These are phyloP conservation scores for Heptranchias perlo DNA, from an alignment of 2,113 vertebrate species.

Conservation along the genomic window DNA sequence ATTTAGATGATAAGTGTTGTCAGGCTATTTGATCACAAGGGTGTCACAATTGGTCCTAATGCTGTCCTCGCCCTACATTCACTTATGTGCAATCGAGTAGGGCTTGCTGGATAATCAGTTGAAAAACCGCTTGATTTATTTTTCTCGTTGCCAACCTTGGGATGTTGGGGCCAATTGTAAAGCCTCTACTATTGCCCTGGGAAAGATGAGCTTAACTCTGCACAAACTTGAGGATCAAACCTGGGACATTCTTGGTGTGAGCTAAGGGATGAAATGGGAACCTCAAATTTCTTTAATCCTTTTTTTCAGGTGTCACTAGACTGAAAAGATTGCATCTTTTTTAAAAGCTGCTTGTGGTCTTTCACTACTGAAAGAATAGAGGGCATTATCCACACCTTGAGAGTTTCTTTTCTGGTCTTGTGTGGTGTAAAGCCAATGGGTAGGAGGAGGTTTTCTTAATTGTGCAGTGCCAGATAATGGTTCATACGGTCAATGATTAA, in stretches of 20 bases:
- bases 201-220: not conserved
- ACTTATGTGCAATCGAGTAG: not conserved
- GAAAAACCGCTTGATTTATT: not conserved
- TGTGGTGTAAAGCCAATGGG: not conserved
- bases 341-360: no score
- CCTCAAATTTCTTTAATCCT: not conserved
- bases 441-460: not conserved
- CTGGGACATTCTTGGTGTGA: not conserved
- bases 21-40: not conserved
- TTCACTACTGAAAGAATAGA: no score
- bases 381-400: not conserved
- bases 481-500: not conserved
- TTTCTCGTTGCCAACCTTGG: not conserved
- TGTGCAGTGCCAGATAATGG: not conserved
- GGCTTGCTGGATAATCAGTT: not conserved
- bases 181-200: not conserved
- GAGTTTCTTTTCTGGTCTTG: not conserved
- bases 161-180: not conserved
- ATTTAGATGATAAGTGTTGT: no score
- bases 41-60: not conserved
- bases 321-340: not conserved
- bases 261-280: not conserved
- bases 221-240: not conserved
- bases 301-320: not conserved
- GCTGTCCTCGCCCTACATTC: not conserved